Base-by-base conservation (phyloP, 1,140 invertebrate species). In the Augochlora pura region DNA sequence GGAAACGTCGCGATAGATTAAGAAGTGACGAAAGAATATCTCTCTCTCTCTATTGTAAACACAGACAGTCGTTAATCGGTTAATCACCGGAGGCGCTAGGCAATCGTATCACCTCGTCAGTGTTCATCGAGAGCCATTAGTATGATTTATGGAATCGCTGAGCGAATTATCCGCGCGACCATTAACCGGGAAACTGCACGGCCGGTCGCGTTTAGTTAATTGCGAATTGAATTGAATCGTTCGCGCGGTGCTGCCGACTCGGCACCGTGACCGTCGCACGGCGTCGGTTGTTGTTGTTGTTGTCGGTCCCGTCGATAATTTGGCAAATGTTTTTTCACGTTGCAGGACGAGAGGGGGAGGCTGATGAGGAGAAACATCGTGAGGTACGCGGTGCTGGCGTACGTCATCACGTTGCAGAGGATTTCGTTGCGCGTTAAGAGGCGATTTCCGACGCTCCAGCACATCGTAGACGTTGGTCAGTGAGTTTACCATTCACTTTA, bases 281-380 rank as follows among this genome's bases (percentile, higher is more conserved):
- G n/a, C n/a, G n/a, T n/a, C n/a, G n/a, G n/a, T n/a, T n/a, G n/a
- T n/a, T n/a, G n/a, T n/a, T n/a, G n/a, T n/a, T n/a, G n/a, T n/a
- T n/a, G n/a, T n/a, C n/a, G n/a, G n/a, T n/a, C n/a, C 14, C 4
- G 21, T 9, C 21, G 27, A 79, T 79, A 79, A 78, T 72, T 64
- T 72, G 57, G 38, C 57, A 72, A 78, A n/a, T n/a, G n/a, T 54
- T 38, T 79, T 82, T 68, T 65, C 81, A 60, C 86, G 75, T 94
- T 94, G 54, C 93, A 98, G 97, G 96, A 97, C 88, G 97, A 97
- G 92, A 95, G 96, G 75, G 96, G 96, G 80, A 95, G 97, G 80
- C 93, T 98, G 82, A 97, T 98, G 96, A 94, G 97, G 81, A 93
- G 98, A 86, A 98, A 98, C 86, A 97, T 99, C 79, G 97, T 98